These are phyloP conservation scores for Furnarius figulus DNA, from an alignment of 2,113 vertebrate species.

Conservation along the genomic window DNA sequence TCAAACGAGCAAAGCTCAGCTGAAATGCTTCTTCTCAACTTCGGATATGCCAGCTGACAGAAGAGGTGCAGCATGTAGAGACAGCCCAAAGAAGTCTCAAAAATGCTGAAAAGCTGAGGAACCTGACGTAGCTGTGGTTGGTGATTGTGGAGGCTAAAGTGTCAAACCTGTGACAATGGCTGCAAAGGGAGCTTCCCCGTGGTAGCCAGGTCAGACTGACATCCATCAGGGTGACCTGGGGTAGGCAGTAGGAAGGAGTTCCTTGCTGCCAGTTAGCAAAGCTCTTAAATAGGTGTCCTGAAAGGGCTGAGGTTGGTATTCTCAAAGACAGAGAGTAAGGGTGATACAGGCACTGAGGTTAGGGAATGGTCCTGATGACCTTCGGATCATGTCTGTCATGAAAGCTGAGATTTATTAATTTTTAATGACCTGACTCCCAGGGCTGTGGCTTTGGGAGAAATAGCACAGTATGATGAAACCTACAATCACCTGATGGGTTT, in stretches of 20 bases:
- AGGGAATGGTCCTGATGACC: neutral
- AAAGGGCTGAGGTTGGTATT: neutral
- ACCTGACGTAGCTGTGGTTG: neutral
- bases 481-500: neutral
- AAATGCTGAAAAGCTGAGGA: neutral
- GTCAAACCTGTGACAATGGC: neutral
- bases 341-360: neutral
- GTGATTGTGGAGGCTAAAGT: neutral
- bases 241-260: neutral
- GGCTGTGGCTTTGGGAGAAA: neutral
- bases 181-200: neutral
- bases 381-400: neutral
- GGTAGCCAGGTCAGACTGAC: rapidly evolving
- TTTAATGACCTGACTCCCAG: neutral
- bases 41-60: neutral
- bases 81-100: neutral
- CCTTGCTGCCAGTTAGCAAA: neutral
- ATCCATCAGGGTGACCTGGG: neutral
- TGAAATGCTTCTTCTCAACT: neutral
- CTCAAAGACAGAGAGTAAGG: neutral
- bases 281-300: neutral
- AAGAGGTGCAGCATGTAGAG: neutral
- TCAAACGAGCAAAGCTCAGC: neutral
- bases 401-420: neutral
- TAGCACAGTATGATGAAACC: neutral